These are phyloP conservation scores for Hirudo medicinalis DNA, from an alignment of 1,140 invertebrate genomes.

Conservation along the genomic window DNA sequence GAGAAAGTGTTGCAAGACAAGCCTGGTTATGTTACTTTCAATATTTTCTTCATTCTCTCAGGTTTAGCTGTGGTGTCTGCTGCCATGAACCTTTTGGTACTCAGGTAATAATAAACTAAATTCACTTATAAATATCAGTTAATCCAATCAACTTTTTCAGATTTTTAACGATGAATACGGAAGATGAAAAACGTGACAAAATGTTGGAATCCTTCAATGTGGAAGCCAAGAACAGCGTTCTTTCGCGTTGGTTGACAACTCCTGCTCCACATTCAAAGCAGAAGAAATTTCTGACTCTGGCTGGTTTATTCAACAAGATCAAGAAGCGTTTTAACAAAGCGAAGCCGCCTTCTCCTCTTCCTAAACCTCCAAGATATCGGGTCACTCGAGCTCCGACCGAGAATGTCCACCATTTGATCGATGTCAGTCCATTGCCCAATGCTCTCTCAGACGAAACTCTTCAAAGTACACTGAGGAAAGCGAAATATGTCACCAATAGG, in stretches of 20 bases:
- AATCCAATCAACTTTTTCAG: too few relatives aligned
- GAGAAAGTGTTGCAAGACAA: constrained; percentile 82
- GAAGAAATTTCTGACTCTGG: too few relatives aligned
- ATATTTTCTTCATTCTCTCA: constrained; percentile 95
- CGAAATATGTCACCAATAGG: too few relatives aligned
- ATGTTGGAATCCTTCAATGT: constrained; percentile 68
- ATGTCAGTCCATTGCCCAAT: background rate
- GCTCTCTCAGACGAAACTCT: too few relatives aligned
- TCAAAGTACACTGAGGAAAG: too few relatives aligned
- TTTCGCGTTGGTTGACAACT: background rate
- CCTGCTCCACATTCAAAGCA: background rate
- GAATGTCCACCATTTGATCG: constrained; percentile 55
- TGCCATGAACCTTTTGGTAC: constrained; percentile 88
- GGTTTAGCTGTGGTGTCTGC: constrained; percentile 96
- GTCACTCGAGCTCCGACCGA: constrained; percentile 54
- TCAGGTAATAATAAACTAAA: constrained; percentile 45
- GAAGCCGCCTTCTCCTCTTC: constrained; percentile 12
- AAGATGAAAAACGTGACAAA: constrained; percentile 80
- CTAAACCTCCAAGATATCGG: constrained; percentile 47
- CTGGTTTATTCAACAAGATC: constrained; percentile 18
- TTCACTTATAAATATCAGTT: too few relatives aligned
- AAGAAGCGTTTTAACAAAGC: constrained; percentile 30
- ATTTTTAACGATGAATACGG: constrained; percentile 95
- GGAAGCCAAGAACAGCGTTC: constrained; percentile 44
- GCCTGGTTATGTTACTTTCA: constrained; percentile 94